phyloP scores from a whole-genome alignment of 1,140 invertebrate species.

The Euschistus heros region DNA sequence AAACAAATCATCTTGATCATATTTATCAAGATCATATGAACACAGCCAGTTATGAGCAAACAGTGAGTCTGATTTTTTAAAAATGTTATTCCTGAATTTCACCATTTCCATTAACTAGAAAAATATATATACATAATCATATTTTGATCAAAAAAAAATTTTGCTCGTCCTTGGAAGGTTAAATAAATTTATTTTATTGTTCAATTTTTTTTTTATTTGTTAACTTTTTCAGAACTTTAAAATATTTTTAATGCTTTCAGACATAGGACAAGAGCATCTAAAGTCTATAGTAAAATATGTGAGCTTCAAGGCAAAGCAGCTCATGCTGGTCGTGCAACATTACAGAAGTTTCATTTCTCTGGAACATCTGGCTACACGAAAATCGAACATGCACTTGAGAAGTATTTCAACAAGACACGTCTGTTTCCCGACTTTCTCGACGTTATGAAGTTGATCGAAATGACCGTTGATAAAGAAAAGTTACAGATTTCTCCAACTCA shows the following conservation, averaged over 20 bases:
- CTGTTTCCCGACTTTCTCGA: constrained; percentile 15
- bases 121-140: too few relatives aligned
- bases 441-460: constrained; percentile 7
- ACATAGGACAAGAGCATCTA: constrained; percentile 11
- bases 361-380: background rate
- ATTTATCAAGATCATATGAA: too few relatives aligned
- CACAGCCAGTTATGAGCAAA: too few relatives aligned
- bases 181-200: too few relatives aligned
- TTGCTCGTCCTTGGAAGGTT: too few relatives aligned
- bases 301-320: constrained; percentile 6
- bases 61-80: too few relatives aligned
- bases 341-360: constrained; percentile 6
- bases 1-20: too few relatives aligned
- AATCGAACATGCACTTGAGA: constrained; percentile 11
- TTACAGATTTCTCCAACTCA: background rate
- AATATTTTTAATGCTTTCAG: background rate
- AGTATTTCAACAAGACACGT: constrained; percentile 6
- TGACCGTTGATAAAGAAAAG: background rate
- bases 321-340: constrained; percentile 2
- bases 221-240: too few relatives aligned
- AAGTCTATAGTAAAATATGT: constrained; percentile 14
- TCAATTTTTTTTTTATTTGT: too few relatives aligned
- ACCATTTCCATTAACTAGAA: too few relatives aligned
- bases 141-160: too few relatives aligned
- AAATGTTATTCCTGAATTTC: too few relatives aligned